Conservation (phyloP, 2,113 vertebrate species). For the Petrocephalus zakoni region DNA sequence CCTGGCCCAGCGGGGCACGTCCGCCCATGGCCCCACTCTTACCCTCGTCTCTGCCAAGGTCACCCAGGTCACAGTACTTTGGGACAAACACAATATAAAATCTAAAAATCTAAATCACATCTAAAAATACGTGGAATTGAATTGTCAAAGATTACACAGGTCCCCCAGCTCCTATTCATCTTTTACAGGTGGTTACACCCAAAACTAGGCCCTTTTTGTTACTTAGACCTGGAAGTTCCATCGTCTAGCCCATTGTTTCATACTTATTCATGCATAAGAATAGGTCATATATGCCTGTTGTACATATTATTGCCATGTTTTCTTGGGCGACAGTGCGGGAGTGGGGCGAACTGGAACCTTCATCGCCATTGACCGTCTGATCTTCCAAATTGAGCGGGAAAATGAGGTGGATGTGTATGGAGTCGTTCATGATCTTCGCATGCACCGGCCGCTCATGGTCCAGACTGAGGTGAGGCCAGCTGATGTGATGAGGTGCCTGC, state of each 20-base stretch:
- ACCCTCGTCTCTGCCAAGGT: neutral
- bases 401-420: slow-evolving; percentile 78
- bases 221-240: neutral
- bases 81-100: neutral
- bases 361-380: slow-evolving; percentile 83
- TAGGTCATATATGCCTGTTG: neutral
- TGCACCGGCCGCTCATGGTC: slow-evolving; percentile 91
- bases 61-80: neutral
- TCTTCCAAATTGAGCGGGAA: slow-evolving; percentile 90
- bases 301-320: neutral
- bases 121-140: neutral
- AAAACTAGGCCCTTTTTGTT: neutral
- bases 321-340: slow-evolving; percentile 70
- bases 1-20: neutral
- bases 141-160: neutral
- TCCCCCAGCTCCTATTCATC: neutral
- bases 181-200: neutral
- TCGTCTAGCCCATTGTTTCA: neutral
- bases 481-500: neutral
- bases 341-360: slow-evolving; percentile 94
- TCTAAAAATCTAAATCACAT: neutral
- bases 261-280: neutral
- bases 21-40: neutral
- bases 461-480: slow-evolving; percentile 82
- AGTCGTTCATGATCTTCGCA: slow-evolving; percentile 81